Percentiles rank a stretch among this genome's conserved stretches.
These are phyloP conservation scores for Drosophila anceps DNA, from an alignment of 2,888 invertebrate genomes.

Conservation along the genomic window DNA sequence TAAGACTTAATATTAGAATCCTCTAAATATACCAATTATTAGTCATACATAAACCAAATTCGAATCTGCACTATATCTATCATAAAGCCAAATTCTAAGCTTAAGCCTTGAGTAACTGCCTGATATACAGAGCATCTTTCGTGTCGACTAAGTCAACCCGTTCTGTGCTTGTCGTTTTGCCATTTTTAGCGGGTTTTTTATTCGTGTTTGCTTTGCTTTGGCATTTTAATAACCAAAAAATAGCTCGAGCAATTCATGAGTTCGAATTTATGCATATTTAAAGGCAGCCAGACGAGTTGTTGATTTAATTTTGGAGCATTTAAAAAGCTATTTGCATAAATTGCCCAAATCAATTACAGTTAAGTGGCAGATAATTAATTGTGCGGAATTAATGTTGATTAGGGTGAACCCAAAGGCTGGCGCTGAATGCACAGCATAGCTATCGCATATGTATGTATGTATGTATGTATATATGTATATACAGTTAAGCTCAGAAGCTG, in stretches of 20 bases:
- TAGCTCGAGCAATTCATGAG: constrained; percentile 25
- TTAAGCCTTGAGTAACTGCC: neutral
- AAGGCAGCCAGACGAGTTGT: constrained; percentile 14
- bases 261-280: constrained; percentile 28
- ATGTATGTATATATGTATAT: neutral
- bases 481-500: neutral
- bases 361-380: constrained; percentile 19
- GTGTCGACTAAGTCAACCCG: neutral
- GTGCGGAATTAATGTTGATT: constrained; percentile 1
- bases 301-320: constrained; percentile 25
- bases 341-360: constrained; percentile 33
- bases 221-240: constrained; percentile 53
- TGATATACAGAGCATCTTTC: neutral
- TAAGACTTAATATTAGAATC: too few relatives aligned
- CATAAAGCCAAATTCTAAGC: neutral
- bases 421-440: constrained; percentile 1
- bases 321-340: constrained; percentile 33
- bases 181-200: constrained; percentile 16
- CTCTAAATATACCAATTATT: too few relatives aligned
- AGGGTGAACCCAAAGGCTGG: neutral
- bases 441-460: neutral
- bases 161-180: neutral
- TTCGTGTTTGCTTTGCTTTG: constrained; percentile 19
- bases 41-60: too few relatives aligned
- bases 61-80: too few relatives aligned